A percentile compares a stretch with the other conserved stretches of the same genome.
These are phyloP conservation scores for Alfaro cultratus DNA, from an alignment of 2,797 vertebrate genomes.

Conservation along the genomic window DNA sequence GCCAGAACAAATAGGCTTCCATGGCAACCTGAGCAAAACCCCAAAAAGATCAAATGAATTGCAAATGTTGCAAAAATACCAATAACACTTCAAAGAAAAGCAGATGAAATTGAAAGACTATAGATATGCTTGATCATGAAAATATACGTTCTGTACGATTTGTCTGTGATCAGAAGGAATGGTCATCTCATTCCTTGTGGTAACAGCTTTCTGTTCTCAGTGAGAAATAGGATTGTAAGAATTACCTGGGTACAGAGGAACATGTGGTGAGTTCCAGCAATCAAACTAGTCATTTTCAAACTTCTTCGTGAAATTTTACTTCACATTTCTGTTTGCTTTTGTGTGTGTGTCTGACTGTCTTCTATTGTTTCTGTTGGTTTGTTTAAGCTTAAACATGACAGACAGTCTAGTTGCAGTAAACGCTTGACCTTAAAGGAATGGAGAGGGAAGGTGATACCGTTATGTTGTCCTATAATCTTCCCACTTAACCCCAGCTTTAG, in stretches of 20 bases:
- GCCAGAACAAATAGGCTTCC: neutral
- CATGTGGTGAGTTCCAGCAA: neutral
- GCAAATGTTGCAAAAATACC: neutral
- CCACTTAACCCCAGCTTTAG: conserved; percentile 64
- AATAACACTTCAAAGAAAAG: neutral
- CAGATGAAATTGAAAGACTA: neutral
- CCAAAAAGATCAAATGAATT: neutral
- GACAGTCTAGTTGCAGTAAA: conserved; percentile 26
- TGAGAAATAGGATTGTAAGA: neutral
- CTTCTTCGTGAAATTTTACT: neutral
- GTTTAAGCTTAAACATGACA: neutral
- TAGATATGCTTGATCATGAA: neutral
- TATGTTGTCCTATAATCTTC: conserved; percentile 61
- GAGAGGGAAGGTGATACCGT: conserved; percentile 39
- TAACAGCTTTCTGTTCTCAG: neutral
- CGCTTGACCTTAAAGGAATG: conserved; percentile 48
- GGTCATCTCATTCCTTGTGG: neutral
- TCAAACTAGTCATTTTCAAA: neutral
- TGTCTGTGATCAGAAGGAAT: neutral
- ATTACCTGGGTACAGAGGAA: neutral
- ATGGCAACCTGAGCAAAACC: neutral
- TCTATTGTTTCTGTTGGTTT: neutral
- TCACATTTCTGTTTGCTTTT: neutral
- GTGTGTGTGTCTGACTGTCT: neutral
- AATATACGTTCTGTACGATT: neutral